A percentile compares a stretch with the other conserved stretches of the same genome.
These are phyloP conservation scores for Enteromius mattozi DNA, from an alignment of 2,797 vertebrate species.

Conservation along the genomic window DNA sequence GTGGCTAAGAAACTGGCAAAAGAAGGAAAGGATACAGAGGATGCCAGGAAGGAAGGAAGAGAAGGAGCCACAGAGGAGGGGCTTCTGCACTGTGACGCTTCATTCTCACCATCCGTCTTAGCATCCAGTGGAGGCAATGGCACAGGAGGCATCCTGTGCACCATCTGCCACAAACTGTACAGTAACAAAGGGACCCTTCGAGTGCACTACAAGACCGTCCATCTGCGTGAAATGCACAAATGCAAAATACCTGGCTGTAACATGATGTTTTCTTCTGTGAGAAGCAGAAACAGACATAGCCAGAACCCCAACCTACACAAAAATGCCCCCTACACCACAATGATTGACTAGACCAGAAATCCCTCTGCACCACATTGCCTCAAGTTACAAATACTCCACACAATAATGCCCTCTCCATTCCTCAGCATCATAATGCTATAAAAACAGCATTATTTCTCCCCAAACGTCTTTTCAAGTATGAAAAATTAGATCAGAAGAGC, in stretches of 20 bases:
- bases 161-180: conserved; percentile 99
- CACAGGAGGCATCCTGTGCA: conserved; percentile 92
- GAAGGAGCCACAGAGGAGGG: conserved; percentile 44
- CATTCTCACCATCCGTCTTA: conserved; percentile 84
- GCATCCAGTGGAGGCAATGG: conserved; percentile 83
- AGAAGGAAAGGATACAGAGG: conserved; percentile 62
- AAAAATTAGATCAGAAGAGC: conserved; percentile 60
- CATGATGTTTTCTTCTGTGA: conserved; percentile 98
- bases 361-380: conserved; percentile 66
- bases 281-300: conserved; percentile 96
- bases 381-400: conserved; percentile 52
- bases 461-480: conserved; percentile 29
- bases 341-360: conserved; percentile 86
- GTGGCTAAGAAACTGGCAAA: conserved; percentile 72
- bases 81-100: conserved; percentile 62
- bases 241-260: conserved; percentile 97
- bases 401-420: conserved; percentile 56
- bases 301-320: conserved; percentile 99
- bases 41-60: conserved; percentile 63
- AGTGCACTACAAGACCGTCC: conserved; percentile 98
- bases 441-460: conserved; percentile 39
- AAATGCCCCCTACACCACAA: conserved; percentile 90
- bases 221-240: conserved; percentile 98
- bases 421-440: conserved; percentile 53
- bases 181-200: conserved; percentile 99